These are phyloP conservation scores for Australoheros scitulus DNA, from an alignment of 2,113 vertebrate species.

Conservation along the genomic window DNA sequence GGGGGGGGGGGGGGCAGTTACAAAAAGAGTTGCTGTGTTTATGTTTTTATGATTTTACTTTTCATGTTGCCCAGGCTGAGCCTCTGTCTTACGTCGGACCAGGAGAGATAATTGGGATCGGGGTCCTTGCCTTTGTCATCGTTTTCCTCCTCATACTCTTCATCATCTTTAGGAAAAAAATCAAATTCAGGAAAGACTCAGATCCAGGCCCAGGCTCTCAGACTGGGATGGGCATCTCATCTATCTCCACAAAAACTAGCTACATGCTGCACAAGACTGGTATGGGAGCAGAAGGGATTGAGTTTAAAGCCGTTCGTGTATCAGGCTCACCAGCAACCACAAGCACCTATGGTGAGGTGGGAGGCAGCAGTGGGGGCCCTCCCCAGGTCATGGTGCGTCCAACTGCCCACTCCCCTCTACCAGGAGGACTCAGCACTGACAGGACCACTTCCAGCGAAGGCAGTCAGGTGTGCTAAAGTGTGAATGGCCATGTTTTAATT, in stretches of 20 bases:
- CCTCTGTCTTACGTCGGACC: conserved; percentile 89
- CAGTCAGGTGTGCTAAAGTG: conserved; percentile 53
- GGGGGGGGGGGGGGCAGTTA: too few species aligned
- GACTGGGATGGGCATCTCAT: conserved; percentile 52
- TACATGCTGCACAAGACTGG: conserved; percentile 89
- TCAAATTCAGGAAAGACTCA: conserved; percentile 89
- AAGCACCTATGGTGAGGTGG: conserved; percentile 66
- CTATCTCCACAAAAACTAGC: conserved; percentile 69
- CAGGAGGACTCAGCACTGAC: conserved; percentile 58
- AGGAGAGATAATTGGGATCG: conserved; percentile 94
- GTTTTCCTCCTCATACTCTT: conserved; percentile 87
- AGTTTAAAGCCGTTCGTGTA: conserved; percentile 85
- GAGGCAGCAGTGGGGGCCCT: conserved; percentile 82
- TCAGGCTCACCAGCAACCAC: conserved; percentile 77
- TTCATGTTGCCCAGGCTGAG: conserved; percentile 82
- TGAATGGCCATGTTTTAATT: not conserved
- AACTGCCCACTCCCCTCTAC: conserved; percentile 83
- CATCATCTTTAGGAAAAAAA: conserved; percentile 89
- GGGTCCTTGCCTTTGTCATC: conserved; percentile 88
- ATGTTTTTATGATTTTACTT: not conserved
- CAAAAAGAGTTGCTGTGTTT: not conserved
- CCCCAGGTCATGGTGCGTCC: conserved; percentile 93
- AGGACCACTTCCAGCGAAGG: conserved; percentile 59
- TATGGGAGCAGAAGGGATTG: conserved; percentile 76
- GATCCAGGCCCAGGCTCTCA: conserved; percentile 62